Evolutionary conservation across 92 coral and sea anemone species (phyloP), one percentile per base, ranked within the genome.

Genomic region (Zoanthus sociatus): DNA sequence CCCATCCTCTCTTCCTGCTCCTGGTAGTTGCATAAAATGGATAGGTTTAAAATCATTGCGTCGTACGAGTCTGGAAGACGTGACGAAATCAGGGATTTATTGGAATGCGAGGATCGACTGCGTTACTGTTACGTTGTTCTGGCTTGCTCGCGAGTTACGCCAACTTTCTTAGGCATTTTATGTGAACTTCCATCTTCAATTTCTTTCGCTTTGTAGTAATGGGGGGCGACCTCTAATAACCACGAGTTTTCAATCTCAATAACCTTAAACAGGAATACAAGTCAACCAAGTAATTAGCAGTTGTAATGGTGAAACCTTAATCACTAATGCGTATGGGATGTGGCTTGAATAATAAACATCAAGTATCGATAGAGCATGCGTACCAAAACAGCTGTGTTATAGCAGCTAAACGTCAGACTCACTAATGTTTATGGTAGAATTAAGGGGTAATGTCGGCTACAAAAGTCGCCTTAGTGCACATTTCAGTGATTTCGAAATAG

Each of bases 141-240:
- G 20, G 93, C 94, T 87, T 97, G 99, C 48, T 97, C 97, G 53
- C 92, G 90, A 8, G 99, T 97, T 10, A 94, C 99, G 21, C 99
- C 99, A 31, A 91, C 90, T n/a, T 94, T 95, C 56, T 97, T 97
- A 0, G 99, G 99, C 99, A 97, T 95, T 78, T 97, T 97, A 72
- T 94, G 97, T 15, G 89, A 93, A 7, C 98, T 90, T 37, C 99
- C 90, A 86, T 97, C 99, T 86, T 97, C 99, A 44, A 97, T 91
- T 68, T 97, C 99, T 72, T 95, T 97, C 56, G 92, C 93, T 89
- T 97, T 97, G 87, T 97, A 97, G 74, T 97, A 97, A 76, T 97
- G 99, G 14, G 99, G 99, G 1, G 99, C 99, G 6, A 95, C 99
- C 79, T 97, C 99, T 66, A 97, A 84, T 53, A 97, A 90, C 99